phyloP scores from a whole-genome alignment of 1,140 invertebrate genomes.

The Conopomorpha cramerella region DNA sequence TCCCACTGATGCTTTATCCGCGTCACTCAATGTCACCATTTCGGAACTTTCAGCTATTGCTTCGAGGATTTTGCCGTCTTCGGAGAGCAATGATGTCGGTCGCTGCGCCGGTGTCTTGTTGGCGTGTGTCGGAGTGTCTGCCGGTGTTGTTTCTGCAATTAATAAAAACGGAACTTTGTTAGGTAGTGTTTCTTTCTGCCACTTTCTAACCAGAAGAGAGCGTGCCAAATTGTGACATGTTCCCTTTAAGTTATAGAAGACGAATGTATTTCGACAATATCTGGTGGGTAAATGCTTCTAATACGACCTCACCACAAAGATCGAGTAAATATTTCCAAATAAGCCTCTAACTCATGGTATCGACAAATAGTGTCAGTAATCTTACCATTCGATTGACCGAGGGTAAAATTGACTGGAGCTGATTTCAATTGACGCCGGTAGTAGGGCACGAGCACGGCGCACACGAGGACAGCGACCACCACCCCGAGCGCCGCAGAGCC shows the following conservation, averaged over 20 bases:
- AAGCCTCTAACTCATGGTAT: too few species aligned
- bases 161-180: neutral
- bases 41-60: slow-evolving; percentile 49
- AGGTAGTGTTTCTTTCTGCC: too few species aligned
- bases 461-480: slow-evolving; percentile 72
- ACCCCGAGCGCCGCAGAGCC: slow-evolving; percentile 72
- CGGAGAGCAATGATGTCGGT: slow-evolving; percentile 41
- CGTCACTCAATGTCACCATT: slow-evolving; percentile 47
- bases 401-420: slow-evolving; percentile 68
- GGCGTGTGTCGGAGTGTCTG: slow-evolving; percentile 44
- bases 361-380: neutral
- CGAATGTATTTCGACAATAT: too few species aligned
- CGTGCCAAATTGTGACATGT: too few species aligned
- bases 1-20: slow-evolving; percentile 31
- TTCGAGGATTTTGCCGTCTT: slow-evolving; percentile 46
- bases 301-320: too few species aligned
- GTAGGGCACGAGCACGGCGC: slow-evolving; percentile 81
- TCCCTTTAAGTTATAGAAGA: too few species aligned
- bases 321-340: too few species aligned
- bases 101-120: slow-evolving; percentile 32
- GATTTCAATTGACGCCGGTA: slow-evolving; percentile 69
- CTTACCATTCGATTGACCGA: slow-evolving; percentile 70
- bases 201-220: too few species aligned
- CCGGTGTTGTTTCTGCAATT: slow-evolving; percentile 50
- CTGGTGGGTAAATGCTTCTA: too few species aligned